Evolutionary conservation across 2,113 vertebrate species (phyloP).

Genomic region (Pholis gunnellus): DNA sequence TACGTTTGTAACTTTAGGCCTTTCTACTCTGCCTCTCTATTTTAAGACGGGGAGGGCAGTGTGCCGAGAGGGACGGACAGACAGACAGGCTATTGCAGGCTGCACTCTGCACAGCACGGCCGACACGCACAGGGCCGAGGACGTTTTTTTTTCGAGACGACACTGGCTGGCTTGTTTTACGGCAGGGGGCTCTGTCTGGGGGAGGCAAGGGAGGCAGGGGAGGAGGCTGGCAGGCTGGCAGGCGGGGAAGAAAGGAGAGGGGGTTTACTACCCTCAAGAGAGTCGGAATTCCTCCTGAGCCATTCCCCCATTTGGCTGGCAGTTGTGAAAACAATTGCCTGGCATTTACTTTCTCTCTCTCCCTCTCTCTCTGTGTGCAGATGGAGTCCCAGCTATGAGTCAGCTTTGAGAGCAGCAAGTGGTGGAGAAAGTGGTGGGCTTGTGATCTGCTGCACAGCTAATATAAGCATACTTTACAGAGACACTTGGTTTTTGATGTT

Average conservation of each 20-base stretch:
- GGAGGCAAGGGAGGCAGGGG: conserved; percentile 8
- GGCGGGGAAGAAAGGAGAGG: conserved; percentile 58
- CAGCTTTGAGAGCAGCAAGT: conserved; percentile 79
- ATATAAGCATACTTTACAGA: conserved; percentile 58
- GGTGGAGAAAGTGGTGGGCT: conserved; percentile 76
- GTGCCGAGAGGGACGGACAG: conserved; percentile 58
- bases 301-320: conserved; percentile 86
- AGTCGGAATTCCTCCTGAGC: conserved; percentile 83
- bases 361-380: conserved; percentile 50
- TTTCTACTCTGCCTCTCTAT: conserved; percentile 71
- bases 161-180: conserved; percentile 75
- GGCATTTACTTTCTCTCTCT: conserved; percentile 76
- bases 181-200: conserved; percentile 63
- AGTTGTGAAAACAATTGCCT: conserved; percentile 87
- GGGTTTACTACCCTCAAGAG: conserved; percentile 80
- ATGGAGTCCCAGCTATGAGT: conserved; percentile 82
- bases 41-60: conserved; percentile 70
- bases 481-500: conserved; percentile 50
- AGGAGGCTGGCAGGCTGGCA: conserved; percentile 49
- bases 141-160: conserved; percentile 72
- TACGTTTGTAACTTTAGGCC: conserved; percentile 65
- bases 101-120: conserved; percentile 38
- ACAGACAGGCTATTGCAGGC: conserved; percentile 59
- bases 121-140: conserved; percentile 38
- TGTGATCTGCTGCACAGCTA: conserved; percentile 62